Base-by-base conservation (phyloP, 30 jellyfish, hydroid and myxozoan genomes). In the Chironex yamaguchii region DNA sequence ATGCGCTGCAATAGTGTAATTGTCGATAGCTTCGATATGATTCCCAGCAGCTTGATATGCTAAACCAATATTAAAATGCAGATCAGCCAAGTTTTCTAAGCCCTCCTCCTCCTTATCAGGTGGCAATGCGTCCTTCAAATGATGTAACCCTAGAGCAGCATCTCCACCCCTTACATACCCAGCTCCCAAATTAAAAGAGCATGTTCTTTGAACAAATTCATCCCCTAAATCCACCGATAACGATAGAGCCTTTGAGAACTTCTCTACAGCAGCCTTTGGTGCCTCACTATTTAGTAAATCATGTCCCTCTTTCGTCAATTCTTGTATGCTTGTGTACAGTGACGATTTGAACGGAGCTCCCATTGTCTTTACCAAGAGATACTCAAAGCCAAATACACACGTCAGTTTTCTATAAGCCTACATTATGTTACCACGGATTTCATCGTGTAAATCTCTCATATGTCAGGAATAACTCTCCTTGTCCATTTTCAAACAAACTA, bases 101-200 rank as follows among this genome's bases (percentile, higher is more conserved):
- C 93, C 97, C 72, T 87, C 96, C 6, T 87, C 48, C 20, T 22
- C 79, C 20, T 75, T 89, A n/a, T 77, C 90, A 14, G 93, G 91
- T 9, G 97, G 93, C 21, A 62, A 23, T 1, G 94, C 91, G 13
- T 79, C 77, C 11, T 88, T 78, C 0, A 93, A 63, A 76, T 81
- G 82, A 20, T 34, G 88, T 9, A 93, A 58, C 20, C 98, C 98
- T 0, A 67, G 79, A 20, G 74, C 67, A 31, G 98, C 89, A 54
- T 82, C 86, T 22, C 97, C 97, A 53, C 68, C 33, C 14, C 93
- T 97, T 30, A 93, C 96, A 33, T 82, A 91, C 52, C 98, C 76
- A 0, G 98, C 97, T 0, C 98, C 98, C 36, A 89, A 87, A 68
- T 93, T 93, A 71, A 93, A 93, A 36, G 90, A 52, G 67, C 98